Conservation (phyloP, 2,113 vertebrate species). For the Lanius collurio region DNA sequence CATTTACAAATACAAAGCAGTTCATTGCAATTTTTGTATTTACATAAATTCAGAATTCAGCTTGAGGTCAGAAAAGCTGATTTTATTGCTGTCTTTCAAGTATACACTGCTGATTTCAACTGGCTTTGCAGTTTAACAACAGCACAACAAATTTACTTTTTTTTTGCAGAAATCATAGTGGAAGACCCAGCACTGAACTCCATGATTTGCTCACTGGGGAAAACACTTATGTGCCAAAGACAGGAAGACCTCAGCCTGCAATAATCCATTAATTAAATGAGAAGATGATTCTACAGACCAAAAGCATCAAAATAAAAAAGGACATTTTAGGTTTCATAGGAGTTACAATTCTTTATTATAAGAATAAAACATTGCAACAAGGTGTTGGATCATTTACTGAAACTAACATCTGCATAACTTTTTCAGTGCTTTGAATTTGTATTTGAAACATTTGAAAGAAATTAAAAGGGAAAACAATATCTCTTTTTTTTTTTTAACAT, state of each 20-base stretch:
- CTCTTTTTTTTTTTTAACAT: not conserved
- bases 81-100: conserved; percentile 25
- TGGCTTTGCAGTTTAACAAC: not conserved
- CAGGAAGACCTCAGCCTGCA: not conserved
- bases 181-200: not conserved
- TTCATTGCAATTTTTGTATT: not conserved
- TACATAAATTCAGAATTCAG: conserved; percentile 4
- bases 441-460: conserved; percentile 33
- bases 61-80: not conserved
- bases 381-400: conserved; percentile 41
- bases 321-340: not conserved
- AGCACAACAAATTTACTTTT: not conserved
- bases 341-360: conserved; percentile 63
- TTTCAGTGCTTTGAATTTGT: conserved; percentile 26
- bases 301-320: conserved; percentile 28
- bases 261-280: not conserved
- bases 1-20: conserved; percentile 1
- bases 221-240: not conserved
- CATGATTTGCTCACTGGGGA: not conserved
- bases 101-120: not conserved
- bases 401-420: conserved; percentile 58
- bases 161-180: not conserved
- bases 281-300: not conserved
- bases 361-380: conserved; percentile 61
- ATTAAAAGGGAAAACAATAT: conserved; percentile 1